Percentiles rank a stretch among this genome's conserved stretches.
phyloP scores from a whole-genome alignment of 1,140 invertebrate genomes.

The Drosophila sechellia region DNA sequence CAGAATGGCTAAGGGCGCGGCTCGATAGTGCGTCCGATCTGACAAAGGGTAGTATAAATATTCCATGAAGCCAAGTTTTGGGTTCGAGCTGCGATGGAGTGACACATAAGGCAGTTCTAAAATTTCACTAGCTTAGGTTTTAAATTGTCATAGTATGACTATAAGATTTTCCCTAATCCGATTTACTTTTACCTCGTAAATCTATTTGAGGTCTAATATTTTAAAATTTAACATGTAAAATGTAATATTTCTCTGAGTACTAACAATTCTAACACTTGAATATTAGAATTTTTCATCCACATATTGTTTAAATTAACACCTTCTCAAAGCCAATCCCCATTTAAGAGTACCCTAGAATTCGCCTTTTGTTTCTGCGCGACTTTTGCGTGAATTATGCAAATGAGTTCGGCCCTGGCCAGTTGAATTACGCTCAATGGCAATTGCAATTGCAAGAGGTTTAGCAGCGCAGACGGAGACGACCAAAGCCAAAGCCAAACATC shows the following conservation, averaged over 20 bases:
- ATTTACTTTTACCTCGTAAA: too few relatives aligned
- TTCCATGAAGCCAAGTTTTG: not conserved
- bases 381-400: slow-evolving; percentile 61
- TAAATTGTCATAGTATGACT: not conserved
- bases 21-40: slow-evolving; percentile 16
- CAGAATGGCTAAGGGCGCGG: slow-evolving; percentile 57
- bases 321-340: not conserved
- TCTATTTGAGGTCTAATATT: too few relatives aligned
- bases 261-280: too few relatives aligned
- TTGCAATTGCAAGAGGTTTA: slow-evolving; percentile 39
- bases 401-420: slow-evolving; percentile 18
- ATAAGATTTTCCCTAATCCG: too few relatives aligned
- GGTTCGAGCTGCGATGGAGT: slow-evolving; percentile 3
- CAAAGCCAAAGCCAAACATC: slow-evolving; percentile 14
- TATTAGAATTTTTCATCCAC: too few relatives aligned
- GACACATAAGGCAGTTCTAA: not conserved
- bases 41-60: slow-evolving; percentile 22
- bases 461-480: not conserved
- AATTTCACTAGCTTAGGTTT: not conserved
- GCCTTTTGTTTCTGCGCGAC: slow-evolving; percentile 5
- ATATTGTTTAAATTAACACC: too few relatives aligned
- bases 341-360: not conserved
- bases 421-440: slow-evolving; percentile 38
- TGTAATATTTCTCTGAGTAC: too few relatives aligned
- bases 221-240: too few relatives aligned